Evolutionary conservation across 2,113 vertebrate genomes (phyloP), one percentile per base, ranked within the genome.

Genomic region (Micronycteris hirsuta): DNA sequence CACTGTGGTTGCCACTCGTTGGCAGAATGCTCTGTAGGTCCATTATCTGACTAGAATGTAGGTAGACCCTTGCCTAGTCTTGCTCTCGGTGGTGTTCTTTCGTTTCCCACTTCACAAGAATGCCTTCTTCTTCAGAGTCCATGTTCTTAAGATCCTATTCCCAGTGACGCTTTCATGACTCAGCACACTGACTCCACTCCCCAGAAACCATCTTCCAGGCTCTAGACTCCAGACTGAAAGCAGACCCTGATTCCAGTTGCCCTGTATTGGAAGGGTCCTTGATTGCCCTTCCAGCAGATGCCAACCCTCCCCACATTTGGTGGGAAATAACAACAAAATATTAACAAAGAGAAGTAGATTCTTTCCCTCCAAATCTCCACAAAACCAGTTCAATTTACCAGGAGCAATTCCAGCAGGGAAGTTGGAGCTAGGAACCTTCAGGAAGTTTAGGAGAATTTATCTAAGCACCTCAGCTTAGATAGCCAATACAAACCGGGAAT

Each of bases 391-490:
- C 13, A 33, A 91, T 71, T 47, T 43, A 67, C 38, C 43, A 77
- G 8, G 4, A 76, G 0, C 10, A 87, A 70, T 24, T 7, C 54
- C 5, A 73, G 38, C 26, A 93, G 15, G 7, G 3, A 80, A 26
- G 5, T 31, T 17, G 81, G 63, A 87, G 14, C 38, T 49, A 49
- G 49, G 26, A 87, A 74, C 26, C 20, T 65, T 71, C 6, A 36
- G 47, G 43, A 93, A 63, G 26, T 77, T 77, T 68, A 77, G 36
- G 10, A 43, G 12, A 93, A 93, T 82, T 20, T 73, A 31, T 54
- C 47, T 49, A 85, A 83, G 47, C 68, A 93, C 31, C 41, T 94
- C 88, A 73, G 19, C 41, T 92, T 92, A 73, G 28, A 77, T 65
- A 65, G 47, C 54, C 28, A 31, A 28, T 73, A 65, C 54, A 93